Conservation (phyloP, 2,888 invertebrate genomes). For the Philaethria dido region DNA sequence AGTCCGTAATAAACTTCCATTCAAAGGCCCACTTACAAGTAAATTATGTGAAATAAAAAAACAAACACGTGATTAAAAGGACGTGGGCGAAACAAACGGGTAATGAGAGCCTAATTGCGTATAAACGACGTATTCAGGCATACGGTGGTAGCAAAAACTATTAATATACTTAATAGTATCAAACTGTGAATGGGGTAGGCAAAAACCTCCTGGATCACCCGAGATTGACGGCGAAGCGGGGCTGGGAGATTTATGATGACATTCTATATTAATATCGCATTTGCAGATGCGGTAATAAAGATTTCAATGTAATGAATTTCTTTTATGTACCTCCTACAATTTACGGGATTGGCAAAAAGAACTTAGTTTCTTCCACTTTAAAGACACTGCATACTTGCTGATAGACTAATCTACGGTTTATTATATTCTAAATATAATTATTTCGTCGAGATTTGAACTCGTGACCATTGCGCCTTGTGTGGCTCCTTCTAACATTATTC, state of each 20-base stretch:
- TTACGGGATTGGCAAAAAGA: neutral
- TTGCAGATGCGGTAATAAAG: constrained; percentile 28
- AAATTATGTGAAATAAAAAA: constrained; percentile 57
- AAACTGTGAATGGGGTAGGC: constrained; percentile 46
- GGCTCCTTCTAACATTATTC: no score
- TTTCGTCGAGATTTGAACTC: no score
- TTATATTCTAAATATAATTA: no score
- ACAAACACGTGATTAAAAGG: constrained; percentile 57
- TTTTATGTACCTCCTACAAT: constrained; percentile 1
- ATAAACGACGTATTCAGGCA: constrained; percentile 71
- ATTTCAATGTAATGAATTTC: constrained; percentile 26
- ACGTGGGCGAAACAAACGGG: constrained; percentile 62
- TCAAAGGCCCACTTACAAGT: constrained; percentile 55
- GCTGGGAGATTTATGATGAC: constrained; percentile 25
- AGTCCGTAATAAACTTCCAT: constrained; percentile 54
- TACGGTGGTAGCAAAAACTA: constrained; percentile 60
- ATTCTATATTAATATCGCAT: constrained; percentile 36
- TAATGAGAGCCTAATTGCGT: constrained; percentile 72
- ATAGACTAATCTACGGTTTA: no score
- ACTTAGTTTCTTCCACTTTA: no score
- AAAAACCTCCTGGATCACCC: constrained; percentile 36
- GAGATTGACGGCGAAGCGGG: constrained; percentile 32
- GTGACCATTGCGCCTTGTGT: no score
- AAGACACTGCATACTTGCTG: no score
- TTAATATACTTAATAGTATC: constrained; percentile 47